Conservation (phyloP, 2,888 invertebrate species). For the Ischnura elegans region DNA sequence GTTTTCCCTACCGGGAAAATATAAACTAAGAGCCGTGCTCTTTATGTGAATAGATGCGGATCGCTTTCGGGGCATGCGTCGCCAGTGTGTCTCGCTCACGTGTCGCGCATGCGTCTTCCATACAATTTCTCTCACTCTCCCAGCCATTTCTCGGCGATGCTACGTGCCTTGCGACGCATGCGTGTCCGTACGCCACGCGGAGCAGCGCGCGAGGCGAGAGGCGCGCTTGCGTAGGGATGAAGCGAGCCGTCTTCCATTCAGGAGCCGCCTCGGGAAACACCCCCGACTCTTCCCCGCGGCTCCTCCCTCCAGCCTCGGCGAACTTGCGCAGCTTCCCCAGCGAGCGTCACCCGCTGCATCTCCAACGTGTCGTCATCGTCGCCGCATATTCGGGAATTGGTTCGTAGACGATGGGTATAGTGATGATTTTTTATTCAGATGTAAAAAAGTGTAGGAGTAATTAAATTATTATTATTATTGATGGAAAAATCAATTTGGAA, state of each 20-base stretch:
- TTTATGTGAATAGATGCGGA: not conserved
- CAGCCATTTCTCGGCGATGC: too few relatives aligned
- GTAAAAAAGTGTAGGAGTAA: too few relatives aligned
- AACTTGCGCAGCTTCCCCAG: not conserved
- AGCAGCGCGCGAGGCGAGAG: not conserved
- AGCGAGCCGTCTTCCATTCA: not conserved
- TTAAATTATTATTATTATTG: too few relatives aligned
- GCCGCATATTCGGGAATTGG: not conserved
- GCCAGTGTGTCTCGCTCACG: not conserved
- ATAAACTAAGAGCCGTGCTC: not conserved
- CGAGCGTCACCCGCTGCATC: not conserved
- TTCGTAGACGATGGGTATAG: too few relatives aligned
- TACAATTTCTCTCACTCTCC: not conserved
- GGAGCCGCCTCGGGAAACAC: not conserved
- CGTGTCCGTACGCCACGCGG: not conserved
- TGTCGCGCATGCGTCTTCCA: not conserved
- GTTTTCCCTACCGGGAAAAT: not conserved
- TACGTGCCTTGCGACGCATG: not conserved
- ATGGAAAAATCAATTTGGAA: too few relatives aligned
- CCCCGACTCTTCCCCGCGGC: not conserved
- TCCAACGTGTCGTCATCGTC: not conserved
- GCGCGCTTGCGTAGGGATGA: too few relatives aligned
- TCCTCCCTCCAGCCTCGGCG: not conserved
- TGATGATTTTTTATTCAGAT: too few relatives aligned
- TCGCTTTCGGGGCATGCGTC: not conserved